Conservation (phyloP, 2,888 invertebrate genomes). For the Sesia bembeciformis region DNA sequence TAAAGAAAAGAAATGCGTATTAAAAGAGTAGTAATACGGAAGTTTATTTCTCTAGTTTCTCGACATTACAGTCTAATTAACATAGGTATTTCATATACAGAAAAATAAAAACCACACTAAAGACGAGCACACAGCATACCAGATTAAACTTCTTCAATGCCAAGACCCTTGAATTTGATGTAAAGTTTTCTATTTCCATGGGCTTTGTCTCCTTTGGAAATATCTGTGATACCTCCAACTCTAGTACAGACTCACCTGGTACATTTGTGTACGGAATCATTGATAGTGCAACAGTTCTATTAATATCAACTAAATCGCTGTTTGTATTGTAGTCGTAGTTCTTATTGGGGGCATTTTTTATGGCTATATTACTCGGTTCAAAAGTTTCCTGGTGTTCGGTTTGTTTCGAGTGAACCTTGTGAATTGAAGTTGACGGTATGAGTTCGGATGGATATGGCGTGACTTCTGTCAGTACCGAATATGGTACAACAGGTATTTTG, state of each 20-base stretch:
- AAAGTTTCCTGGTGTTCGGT: conserved; percentile 15
- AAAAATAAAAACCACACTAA: conserved; percentile 73
- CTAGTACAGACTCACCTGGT: conserved; percentile 34
- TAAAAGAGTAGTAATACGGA: too few species aligned
- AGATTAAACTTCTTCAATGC: conserved; percentile 86
- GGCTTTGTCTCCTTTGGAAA: conserved; percentile 50
- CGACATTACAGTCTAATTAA: too few species aligned
- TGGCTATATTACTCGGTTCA: too few species aligned
- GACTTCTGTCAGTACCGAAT: conserved; percentile 77
- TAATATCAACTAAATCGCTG: conserved; percentile 58
- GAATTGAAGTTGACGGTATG: conserved; percentile 37
- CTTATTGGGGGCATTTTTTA: conserved; percentile 8
- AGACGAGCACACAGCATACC: conserved; percentile 77
- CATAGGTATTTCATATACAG: too few species aligned
- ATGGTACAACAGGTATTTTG: conserved; percentile 87
- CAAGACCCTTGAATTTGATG: conserved; percentile 86
- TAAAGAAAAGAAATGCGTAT: too few species aligned
- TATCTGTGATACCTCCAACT: conserved; percentile 46
- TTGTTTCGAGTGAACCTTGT: conserved; percentile 11
- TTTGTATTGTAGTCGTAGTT: conserved; percentile 51
- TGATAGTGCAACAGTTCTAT: conserved; percentile 51
- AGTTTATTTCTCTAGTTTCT: too few species aligned
- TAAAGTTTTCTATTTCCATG: conserved; percentile 69
- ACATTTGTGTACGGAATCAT: conserved; percentile 54
- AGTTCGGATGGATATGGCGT: conserved; percentile 31